Base-by-base conservation (phyloP, 2,888 invertebrate genomes). In the Thymelicus sylvestris region DNA sequence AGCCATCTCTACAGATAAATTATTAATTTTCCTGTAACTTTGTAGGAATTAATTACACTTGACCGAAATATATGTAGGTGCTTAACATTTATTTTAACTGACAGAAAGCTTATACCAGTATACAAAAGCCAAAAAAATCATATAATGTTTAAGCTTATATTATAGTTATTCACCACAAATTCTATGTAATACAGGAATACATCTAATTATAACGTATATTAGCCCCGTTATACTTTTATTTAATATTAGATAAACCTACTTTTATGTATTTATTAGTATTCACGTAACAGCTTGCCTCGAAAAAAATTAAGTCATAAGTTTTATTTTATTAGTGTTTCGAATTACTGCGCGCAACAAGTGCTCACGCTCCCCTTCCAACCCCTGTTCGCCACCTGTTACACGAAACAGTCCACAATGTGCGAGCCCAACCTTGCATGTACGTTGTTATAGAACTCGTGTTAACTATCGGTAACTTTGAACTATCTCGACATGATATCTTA, bases 361-460 rank as follows among this genome's bases (percentile, higher is more conserved):
- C 78, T 80, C 15, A 39, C 66, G 67, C 67, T 80, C 86, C 85
- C 83, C 81, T 75, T 73, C 60, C 79, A 76, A 82, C 85, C 86
- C 86, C 79, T 79, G 80, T 81, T 77, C 66, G 74, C 85, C 89
- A 90, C 90, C 90, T 90, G 89, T 90, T 89, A 81, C 81, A 68
- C 76, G 77, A 72, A 79, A 79, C 82, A 50, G 63, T 19, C 63
- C 81, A 65, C 60, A 78, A 79, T 75, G 75, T 78, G 76, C 70
- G 72, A 77, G 74, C 44, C 59, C 44, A 62, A 63, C 71, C 69
- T 59, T 68, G 50, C 47, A 47, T 50, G 13, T 69, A 64, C 64
- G 63, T 64, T 57, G 62, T 62, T 55, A 62, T 13, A 62, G 19
- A 15, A 48, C 55, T 31, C 52, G 38, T 63, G 55, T 61, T 44